Base-by-base conservation (phyloP, 2,888 invertebrate genomes). In the Podabrus alpinus region DNA sequence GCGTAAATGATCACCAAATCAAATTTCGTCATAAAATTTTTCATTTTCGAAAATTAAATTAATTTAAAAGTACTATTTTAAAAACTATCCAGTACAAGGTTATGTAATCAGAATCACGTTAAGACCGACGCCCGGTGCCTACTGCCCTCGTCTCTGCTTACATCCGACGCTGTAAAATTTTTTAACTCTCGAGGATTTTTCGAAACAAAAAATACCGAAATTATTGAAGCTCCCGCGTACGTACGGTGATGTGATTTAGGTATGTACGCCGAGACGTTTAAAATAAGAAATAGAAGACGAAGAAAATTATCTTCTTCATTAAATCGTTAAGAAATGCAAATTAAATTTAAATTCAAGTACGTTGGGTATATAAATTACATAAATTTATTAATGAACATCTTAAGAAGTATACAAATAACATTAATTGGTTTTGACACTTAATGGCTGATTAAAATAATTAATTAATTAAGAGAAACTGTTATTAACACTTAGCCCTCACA, bases 361-460 rank as follows among this genome's bases (percentile, higher is more conserved):
- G 62, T 64, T n/a, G 70, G 19, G 16, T 25, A 67, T 29, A 25
- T 67, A 70, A 71, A 64, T 71, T 71, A 60, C 66, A 71, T 71
- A 59, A 45, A 71, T 66, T 71, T 66, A 71, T 71, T 66, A 66
- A 71, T 71, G 66, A 66, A 59, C 71, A 71, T 68, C 16, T 71
- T 59, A 59, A 45, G 60, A 64, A 59, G 59, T 15, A 60, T 24
- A 71, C 71, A 71, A 71, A 71, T 71, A 67, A 67, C 71, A 71
- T 71, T 71, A 71, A 71, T 71, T 66, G 71, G 15, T 25, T 67
- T 66, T 71, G 71, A 71, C 71, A 17, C 66, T 59, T 24, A 66
- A 24, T 45, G 64, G 29, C 66, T 60, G 66, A 71, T 71, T 71
- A 71, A 67, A 71, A 71, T 71, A 71, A 71, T 71, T 71, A 71